These are phyloP conservation scores for Coenonympha arcania DNA, from an alignment of 2,888 invertebrate species.

Conservation along the genomic window DNA sequence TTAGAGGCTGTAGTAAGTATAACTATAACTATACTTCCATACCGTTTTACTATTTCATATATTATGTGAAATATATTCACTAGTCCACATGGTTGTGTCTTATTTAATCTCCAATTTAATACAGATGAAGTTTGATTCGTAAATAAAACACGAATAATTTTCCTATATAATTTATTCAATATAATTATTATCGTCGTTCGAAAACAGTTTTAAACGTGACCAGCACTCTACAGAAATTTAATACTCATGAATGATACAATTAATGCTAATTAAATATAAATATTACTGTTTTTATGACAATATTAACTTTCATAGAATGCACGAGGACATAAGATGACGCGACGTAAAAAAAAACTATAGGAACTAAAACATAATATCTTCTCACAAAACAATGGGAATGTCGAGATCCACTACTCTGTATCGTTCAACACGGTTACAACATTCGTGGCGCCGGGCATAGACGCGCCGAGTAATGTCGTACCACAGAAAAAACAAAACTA, in stretches of 20 bases:
- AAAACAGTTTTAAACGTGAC: conserved; percentile 19
- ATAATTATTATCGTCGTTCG: conserved; percentile 27
- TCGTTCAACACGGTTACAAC: conserved; percentile 41
- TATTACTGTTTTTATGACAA: conserved; percentile 12
- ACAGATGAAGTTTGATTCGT: too few relatives aligned
- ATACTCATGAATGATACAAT: conserved; percentile 11
- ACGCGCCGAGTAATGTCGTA: conserved; percentile 5
- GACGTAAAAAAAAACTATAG: conserved; percentile 37
- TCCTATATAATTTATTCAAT: conserved; percentile 29
- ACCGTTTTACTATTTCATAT: too few relatives aligned
- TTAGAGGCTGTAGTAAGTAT: too few relatives aligned
- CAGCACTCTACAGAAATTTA: conserved; percentile 25
- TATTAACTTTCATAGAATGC: conserved; percentile 32
- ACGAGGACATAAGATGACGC: conserved; percentile 37
- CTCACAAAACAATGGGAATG: conserved; percentile 59
- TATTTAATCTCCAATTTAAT: too few relatives aligned
- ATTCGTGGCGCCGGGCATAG: conserved; percentile 5
- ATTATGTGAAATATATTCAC: too few relatives aligned
- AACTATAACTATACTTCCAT: too few relatives aligned
- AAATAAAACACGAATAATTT: conserved; percentile 22
- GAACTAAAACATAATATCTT: conserved; percentile 46
- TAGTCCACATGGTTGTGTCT: too few relatives aligned
- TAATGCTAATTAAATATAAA: conserved; percentile 19
- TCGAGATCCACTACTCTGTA: conserved; percentile 47
- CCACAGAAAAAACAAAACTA: background rate